phyloP scores from a whole-genome alignment of 2,888 invertebrate genomes.

The Agrenia bidenticulata region DNA sequence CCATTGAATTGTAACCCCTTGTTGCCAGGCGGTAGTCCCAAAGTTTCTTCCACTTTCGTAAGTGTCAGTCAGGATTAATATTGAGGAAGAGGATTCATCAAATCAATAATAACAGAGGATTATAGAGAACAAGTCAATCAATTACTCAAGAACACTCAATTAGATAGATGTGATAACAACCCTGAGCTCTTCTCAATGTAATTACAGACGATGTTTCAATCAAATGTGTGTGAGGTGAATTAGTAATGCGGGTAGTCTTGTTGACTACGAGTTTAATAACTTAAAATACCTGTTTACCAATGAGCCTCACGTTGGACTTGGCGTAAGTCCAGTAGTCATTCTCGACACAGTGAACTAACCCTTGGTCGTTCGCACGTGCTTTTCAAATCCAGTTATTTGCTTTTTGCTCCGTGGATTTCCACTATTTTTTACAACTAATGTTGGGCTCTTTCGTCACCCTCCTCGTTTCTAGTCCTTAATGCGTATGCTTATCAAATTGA shows the following conservation, averaged over 20 bases:
- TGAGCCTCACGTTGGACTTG: slow-evolving; percentile 16
- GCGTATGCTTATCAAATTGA: too few relatives aligned
- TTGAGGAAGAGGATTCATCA: too few relatives aligned
- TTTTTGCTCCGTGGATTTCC: background rate
- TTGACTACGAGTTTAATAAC: background rate
- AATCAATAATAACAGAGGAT: too few relatives aligned
- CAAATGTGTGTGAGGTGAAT: slow-evolving; percentile 49
- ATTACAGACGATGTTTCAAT: slow-evolving; percentile 50
- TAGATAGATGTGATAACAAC: slow-evolving; percentile 14
- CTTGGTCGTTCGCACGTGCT: slow-evolving; percentile 16
- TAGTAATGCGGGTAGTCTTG: slow-evolving; percentile 28
- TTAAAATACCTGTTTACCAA: slow-evolving; percentile 21
- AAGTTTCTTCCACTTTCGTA: too few relatives aligned
- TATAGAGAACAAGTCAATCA: slow-evolving; percentile 2
- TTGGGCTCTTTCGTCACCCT: background rate
- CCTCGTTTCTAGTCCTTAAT: background rate
- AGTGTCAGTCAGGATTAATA: too few relatives aligned
- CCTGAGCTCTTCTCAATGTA: slow-evolving; percentile 20
- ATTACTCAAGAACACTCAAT: slow-evolving; percentile 3
- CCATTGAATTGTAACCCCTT: too few relatives aligned
- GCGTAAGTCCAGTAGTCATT: slow-evolving; percentile 35
- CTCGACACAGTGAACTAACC: background rate
- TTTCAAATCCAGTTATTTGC: slow-evolving; percentile 17
- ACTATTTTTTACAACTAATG: background rate
- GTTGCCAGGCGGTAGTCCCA: too few relatives aligned